Base-by-base conservation (phyloP, 2,113 vertebrate genomes). In the Rhegmatorhina hoffmannsi region DNA sequence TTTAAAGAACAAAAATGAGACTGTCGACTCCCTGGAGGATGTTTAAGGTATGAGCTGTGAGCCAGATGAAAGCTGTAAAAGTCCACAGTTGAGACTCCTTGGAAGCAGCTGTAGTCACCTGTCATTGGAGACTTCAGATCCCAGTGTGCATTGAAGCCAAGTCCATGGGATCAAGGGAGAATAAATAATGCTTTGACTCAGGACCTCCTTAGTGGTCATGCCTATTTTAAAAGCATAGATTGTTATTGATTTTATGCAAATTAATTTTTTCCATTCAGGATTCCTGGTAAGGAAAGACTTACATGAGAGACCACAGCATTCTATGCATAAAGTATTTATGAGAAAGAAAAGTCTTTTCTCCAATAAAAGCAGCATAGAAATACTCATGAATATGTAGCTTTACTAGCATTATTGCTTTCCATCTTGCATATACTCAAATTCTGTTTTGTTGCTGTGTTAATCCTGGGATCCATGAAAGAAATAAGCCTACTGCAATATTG, bases 11-110 rank as follows among this genome's bases (percentile, higher is more conserved):
- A 84, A 70, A 88, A 90, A 78, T 53, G 55, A 93, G 52, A 72
- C 55, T 40, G 47, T 74, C 5, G 1, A 8, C 33, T 90, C 88
- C 79, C 83, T 74, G 44, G 83, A 79, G 93, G 36, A 75, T 44
- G 6, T n/a, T 90, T 66, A 89, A 94, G 73, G 92, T 90, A 88
- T 3, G 33, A 91, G 52, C 79, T 94, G 52, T 53, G 76, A 84
- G 82, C 88, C 95, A 94, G 90, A 89, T 93, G 88, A 52, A 78
- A 66, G 49, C 68, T 89, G 40, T 92, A 92, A 96, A 94, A 78
- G n/a, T 72, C 55, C 23, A 15, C 44, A 46, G n/a, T 0, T 77
- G 52, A 55, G 67, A 62, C 18, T 85, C 33, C 14, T 79, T 66
- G 47, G 11, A 85, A 59, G 73, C 92, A 94, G 88, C 85, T 93